Base-by-base conservation (phyloP, 2,888 invertebrate species). In the Graphium colonna region DNA sequence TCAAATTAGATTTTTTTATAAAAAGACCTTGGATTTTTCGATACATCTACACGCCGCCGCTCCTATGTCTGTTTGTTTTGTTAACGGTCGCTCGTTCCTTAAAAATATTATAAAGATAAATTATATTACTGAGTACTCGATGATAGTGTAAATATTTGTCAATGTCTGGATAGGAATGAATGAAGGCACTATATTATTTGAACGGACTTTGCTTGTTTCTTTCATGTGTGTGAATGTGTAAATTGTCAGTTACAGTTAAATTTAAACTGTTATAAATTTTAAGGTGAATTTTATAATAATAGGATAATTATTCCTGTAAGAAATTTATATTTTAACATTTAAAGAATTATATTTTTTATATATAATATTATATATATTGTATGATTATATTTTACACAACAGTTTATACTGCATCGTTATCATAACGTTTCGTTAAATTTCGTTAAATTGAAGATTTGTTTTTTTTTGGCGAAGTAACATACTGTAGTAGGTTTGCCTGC, bases 11-110 rank as follows among this genome's bases (percentile, higher is more conserved):
- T 64, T 58, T 47, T 58, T 45, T 53, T 44, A 42, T 52, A 33
- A 53, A 13, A 56, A 56, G 57, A 51, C 56, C 55, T 60, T 60
- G 56, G 39, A n/a, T 49, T 48, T 52, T 48, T 36, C 28, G 38
- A 52, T 55, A 47, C 38, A 18, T 51, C 36, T 36, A 41, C 36
- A 41, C 47, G 39, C 47, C 28, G 66, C 73, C 78, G 59, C 77
- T 65, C 80, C 79, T 69, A 71, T 68, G 61, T 59, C 51, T 80
- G 72, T 83, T 83, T 81, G 68, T 75, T 65, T 66, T 72, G 61
- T 63, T 67, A 82, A 82, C 80, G 77, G 77, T 73, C 71, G 71
- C 68, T 56, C 54, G 65, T 71, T 72, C 77, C 81, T 80, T 76
- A 69, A 77, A 73, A 64, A 73, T 76, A 63, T 66, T 73, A 72